Percentiles rank a stretch among this genome's conserved stretches.
Conservation (phyloP, 2,797 vertebrate species). For the Notoglanidium macrostoma region DNA sequence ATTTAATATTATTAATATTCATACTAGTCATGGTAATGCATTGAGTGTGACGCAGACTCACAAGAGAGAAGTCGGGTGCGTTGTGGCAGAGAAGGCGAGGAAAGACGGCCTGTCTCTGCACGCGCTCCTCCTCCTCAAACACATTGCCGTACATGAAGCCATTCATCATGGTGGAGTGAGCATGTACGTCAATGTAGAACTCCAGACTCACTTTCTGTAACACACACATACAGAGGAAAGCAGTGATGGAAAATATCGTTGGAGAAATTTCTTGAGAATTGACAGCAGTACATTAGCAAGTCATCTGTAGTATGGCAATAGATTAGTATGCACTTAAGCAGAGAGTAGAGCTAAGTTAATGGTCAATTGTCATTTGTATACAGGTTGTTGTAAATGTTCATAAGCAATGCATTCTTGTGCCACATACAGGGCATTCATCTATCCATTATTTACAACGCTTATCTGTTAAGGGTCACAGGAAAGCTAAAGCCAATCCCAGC, state of each 20-base stretch:
- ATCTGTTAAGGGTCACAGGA: too few relatives aligned
- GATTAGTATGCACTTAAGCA: background rate
- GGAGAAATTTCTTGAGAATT: background rate
- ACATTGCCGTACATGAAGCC: constrained; percentile 99
- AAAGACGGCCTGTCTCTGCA: constrained; percentile 92
- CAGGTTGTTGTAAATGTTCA: background rate
- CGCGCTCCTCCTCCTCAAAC: constrained; percentile 93
- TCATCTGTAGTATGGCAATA: background rate
- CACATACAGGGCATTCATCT: too few relatives aligned
- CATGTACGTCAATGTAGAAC: constrained; percentile 98
- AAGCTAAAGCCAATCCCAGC: too few relatives aligned
- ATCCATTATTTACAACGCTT: too few relatives aligned
- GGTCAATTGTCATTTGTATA: background rate
- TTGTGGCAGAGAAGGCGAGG: constrained; percentile 94
- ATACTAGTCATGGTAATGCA: background rate
- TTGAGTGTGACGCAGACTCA: constrained; percentile 70
- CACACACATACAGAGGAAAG: constrained; percentile 27
- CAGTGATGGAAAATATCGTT: background rate
- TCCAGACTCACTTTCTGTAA: constrained; percentile 91
- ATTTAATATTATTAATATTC: background rate
- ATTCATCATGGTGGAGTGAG: constrained; percentile 99
- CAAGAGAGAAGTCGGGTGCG: constrained; percentile 94
- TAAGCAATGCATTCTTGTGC: background rate
- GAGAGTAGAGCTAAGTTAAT: background rate
- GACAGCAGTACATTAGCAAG: background rate